Evolutionary conservation across 1,140 invertebrate genomes (phyloP), one percentile per base, ranked within the genome.

Genomic region (Bombyx mori): DNA sequence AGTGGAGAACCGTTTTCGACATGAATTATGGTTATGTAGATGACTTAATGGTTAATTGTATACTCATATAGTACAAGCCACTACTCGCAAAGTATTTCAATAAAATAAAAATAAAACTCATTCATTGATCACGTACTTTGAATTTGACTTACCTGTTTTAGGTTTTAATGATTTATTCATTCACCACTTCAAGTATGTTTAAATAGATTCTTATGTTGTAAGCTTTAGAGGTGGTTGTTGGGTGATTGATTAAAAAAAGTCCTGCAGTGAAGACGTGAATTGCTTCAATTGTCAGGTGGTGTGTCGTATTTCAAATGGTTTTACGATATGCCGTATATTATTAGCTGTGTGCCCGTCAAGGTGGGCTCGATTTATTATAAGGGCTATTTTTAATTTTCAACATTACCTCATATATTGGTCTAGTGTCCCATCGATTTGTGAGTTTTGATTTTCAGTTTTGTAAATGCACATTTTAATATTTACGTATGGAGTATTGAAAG

Each of bases 291-390:
- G 75, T 75, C 67, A 71, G 57, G 63, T 72, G 69, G 68, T 59
- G 52, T 55, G 61, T 75, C 75, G 69, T 79, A 79, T 71, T 71
- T 83, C 66, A 79, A 62, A 58, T 56, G 62, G 69, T 72, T 79
- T 82, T 79, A 79, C 75, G 77, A 73, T 68, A 66, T 53, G 71
- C 68, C 75, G 71, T 77, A 74, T 73, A 73, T 80, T 70, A 77
- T 60, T 60, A 64, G 59, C 52, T 67, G 66, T 66, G 62, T 65
- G 55, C 57, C 56, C 56, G 62, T 65, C 69, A 65, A 64, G 60
- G 65, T 70, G 66, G 26, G 59, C 50, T 60, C 22, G 47, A 44
- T 44, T 35, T 35, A 35, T 35, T 35, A 35, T 35, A 35, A 35
- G 26, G 26, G 26, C 26, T 35, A 35, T 35, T 35, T 35, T 35